phyloP scores from a whole-genome alignment of 2,797 vertebrate genomes.

The Peromyscus attwateri region DNA sequence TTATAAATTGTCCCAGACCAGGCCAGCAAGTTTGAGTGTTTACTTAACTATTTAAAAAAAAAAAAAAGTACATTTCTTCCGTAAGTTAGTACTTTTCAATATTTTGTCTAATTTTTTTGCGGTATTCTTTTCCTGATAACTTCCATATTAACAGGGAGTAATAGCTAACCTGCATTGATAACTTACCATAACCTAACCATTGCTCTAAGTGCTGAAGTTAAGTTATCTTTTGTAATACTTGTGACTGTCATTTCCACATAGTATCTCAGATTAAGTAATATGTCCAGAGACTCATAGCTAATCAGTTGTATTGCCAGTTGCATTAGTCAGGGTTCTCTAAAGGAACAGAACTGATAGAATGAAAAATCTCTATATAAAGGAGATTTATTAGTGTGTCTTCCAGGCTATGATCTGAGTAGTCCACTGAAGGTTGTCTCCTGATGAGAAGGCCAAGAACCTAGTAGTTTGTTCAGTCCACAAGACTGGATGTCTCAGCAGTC shows the following conservation, averaged over 20 bases:
- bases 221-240: background rate
- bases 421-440: background rate
- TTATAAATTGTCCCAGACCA: constrained; percentile 18
- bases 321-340: background rate
- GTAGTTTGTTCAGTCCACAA: background rate
- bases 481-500: background rate
- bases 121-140: constrained; percentile 4
- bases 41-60: background rate
- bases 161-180: constrained; percentile 51
- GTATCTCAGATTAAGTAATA: constrained; percentile 12
- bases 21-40: background rate
- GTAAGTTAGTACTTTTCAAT: constrained; percentile 49
- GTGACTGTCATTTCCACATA: background rate
- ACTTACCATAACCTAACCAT: background rate
- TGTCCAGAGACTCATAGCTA: background rate
- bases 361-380: background rate
- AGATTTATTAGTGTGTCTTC: background rate
- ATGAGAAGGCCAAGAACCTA: background rate
- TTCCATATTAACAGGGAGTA: background rate
- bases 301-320: background rate
- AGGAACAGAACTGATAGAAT: background rate
- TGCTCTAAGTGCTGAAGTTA: background rate
- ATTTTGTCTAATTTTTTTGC: constrained; percentile 55
- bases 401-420: background rate
- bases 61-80: background rate